Base-by-base conservation (phyloP, 2,113 vertebrate species). In the Percopsis transmontana region DNA sequence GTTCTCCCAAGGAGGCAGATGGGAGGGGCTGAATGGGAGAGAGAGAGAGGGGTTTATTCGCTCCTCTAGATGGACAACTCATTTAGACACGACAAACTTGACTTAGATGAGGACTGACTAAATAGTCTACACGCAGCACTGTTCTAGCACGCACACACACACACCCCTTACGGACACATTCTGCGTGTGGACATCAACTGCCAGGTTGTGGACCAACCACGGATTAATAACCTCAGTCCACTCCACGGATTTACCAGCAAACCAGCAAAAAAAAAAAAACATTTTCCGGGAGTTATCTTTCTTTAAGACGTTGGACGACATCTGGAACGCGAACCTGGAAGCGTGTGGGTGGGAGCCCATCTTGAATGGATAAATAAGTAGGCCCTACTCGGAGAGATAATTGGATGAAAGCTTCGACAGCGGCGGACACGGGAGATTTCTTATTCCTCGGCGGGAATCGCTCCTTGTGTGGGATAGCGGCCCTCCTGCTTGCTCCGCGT, bases 1-100 rank as follows among this genome's bases (percentile, higher is more conserved):
- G 77, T 75, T 74, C 83, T 79, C 74, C 69, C 66, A 66, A 44
- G 58, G 75, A 76, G 83, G 78, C 68, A 60, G 16, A 75, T 70
- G 83, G 82, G 85, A 80, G 85, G 86, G 75, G 58, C 57, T 63
- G 40, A 21, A 18, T 62, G 67, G n/a, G 58, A 27, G 42, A 16
- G 58, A 58, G 41, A 41, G 50, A 27, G 27, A 6, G 27, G 27
- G 8, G 27, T 7, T 33, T 33, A 87, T 88, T 84, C 90, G 88
- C 87, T 86, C 77, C 62, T 69, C 73, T 56, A 50, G 42, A 62
- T 40, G 27, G 60, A 72, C 76, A 63, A 71, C 65, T 79, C 40
- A 33, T 7, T 40, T 40, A 4, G 58, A 33, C 52, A 62, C 58
- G 50, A 21, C 12, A 44, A 70, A 48, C 69, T 47, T 58, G 70